Base-by-base conservation (phyloP, 2,113 vertebrate genomes). In the Forbesichthys papilliferus region DNA sequence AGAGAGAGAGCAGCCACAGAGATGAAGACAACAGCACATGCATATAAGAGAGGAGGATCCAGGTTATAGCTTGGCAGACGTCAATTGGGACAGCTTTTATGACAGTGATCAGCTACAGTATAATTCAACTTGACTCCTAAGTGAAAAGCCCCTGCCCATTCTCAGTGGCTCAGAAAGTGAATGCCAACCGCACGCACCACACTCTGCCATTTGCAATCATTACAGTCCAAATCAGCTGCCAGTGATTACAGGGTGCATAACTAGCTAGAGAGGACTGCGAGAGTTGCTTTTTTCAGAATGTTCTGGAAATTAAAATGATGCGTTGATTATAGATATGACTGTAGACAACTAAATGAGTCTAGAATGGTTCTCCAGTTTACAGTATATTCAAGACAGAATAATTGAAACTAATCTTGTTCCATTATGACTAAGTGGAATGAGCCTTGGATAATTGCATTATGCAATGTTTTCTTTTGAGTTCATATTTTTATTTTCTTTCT, bases 191-290 rank as follows among this genome's bases (percentile, higher is more conserved):
- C 48, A 11, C 48, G 66, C 56, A 67, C 54, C 56, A 7, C 16
- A 36, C 57, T 61, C 54, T 59, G 51, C 55, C 27, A 76, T 66
- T 69, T 68, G n/a, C 16, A 1, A n/a, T 63, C 48, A 73, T 67
- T 71, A 61, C 5, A 34, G 54, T 65, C 16, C 12, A 62, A 71
- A 82, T 71, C 46, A 61, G 11, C 18, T 11, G 11, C 18, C 13
- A 68, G 66, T 78, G 57, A 80, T 80, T 71, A 64, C 66, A 52
- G 42, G 72, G 48, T 64, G 62, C 51, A 72, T 18, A 65, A 66
- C n/a, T 34, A 63, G 47, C 52, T 11, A 33, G 48, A 49, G 68
- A 61, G n/a, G 57, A 7, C 52, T 27, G n/a, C 20, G 4, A 7
- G 20, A 27, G 27, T 27, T 27, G 27, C 2, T 8, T 73, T 33